Conservation (phyloP, 2,797 vertebrate genomes). For the Anguilla megastoma region DNA sequence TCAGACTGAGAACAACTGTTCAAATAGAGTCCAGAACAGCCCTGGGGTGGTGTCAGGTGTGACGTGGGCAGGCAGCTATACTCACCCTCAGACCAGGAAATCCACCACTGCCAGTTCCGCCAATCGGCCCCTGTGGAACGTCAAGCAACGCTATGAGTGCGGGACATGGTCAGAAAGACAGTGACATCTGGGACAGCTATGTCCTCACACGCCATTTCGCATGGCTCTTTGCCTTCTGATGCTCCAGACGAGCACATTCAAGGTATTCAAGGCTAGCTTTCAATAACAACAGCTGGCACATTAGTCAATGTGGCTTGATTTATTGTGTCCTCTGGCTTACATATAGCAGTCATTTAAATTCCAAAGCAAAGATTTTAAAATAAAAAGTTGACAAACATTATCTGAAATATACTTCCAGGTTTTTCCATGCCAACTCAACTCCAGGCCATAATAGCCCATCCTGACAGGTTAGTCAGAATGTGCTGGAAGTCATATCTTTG, state of each 20-base stretch:
- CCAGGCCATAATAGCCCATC: conserved; percentile 9
- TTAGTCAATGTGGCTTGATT: background rate
- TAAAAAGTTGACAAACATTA: background rate
- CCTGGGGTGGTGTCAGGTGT: background rate
- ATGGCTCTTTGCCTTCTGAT: background rate
- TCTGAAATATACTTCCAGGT: background rate
- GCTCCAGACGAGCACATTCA: background rate
- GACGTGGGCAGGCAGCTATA: conserved; percentile 45
- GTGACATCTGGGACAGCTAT: conserved; percentile 17
- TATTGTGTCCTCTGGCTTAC: background rate
- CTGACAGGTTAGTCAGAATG: conserved; percentile 21
- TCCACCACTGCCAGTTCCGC: conserved; percentile 83
- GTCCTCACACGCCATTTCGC: background rate
- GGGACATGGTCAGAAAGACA: background rate
- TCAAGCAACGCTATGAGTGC: conserved; percentile 53
- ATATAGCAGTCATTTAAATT: background rate
- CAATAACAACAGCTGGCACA: background rate
- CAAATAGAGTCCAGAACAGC: background rate
- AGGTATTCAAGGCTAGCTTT: background rate
- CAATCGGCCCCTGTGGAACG: conserved; percentile 83
- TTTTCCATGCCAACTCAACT: conserved; percentile 13
- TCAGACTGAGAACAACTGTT: background rate
- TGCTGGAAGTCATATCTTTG: background rate
- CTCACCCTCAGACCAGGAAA: conserved; percentile 95
- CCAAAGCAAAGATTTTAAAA: background rate